Evolutionary conservation across 2,113 vertebrate species (phyloP), one percentile per base, ranked within the genome.

Genomic region (Larimichthys crocea): DNA sequence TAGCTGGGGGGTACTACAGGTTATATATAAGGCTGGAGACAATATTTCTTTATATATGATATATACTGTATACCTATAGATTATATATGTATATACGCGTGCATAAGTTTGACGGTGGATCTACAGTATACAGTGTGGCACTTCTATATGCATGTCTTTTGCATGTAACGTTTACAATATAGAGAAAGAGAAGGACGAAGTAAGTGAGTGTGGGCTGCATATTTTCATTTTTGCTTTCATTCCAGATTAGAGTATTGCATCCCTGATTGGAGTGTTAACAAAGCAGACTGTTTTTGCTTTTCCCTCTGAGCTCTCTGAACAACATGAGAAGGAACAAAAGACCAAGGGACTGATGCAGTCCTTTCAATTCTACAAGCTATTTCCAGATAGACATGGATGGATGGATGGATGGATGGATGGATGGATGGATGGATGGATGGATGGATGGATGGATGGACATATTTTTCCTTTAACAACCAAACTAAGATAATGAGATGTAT

Each of bases 261-360:
- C 20, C 55, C 48, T 78, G 26, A 85, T 74, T 90, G 62, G 76
- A 70, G 65, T 48, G 42, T 80, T 88, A 75, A 88, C 79, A 88
- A 84, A 76, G 53, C 68, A 55, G 31, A 69, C 61, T 70, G 55
- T 65, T 53, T 90, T 80, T 73, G 42, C 20, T 66, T 81, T 73
- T 67, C 24, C 53, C 22, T 75, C 20, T 61, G 49, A 77, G 73
- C 63, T 60, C 60, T 73, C 63, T 77, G 46, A 82, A 73, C 72
- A 86, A 66, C 59, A 79, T 17, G 64, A 74, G 46, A 59, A 64
- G 55, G 52, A 82, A 84, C 71, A 83, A 79, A 80, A 64, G 68
- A 76, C 46, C 20, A 46, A 56, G 22, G 31, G 40, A 65, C 59
- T 46, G 65, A 62, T 76, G 75, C 22, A 15, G 57, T 61, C n/a